These are phyloP conservation scores for Drosophila nebulosa DNA, from an alignment of 1,140 invertebrate species.

Conservation along the genomic window DNA sequence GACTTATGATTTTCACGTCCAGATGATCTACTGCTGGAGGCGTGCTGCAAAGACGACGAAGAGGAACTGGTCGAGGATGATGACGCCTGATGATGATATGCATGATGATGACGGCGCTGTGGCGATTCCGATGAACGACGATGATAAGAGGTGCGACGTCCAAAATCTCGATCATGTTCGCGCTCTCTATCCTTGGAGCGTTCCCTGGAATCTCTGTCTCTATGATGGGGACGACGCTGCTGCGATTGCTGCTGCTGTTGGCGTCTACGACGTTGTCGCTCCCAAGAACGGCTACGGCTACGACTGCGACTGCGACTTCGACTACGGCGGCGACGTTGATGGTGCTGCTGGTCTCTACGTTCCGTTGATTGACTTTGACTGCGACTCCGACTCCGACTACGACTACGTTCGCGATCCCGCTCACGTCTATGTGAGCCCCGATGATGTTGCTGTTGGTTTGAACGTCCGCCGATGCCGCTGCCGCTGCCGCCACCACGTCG, in stretches of 20 bases:
- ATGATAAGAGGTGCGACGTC: conserved; percentile 42
- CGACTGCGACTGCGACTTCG: conserved; percentile 39
- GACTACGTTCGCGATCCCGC: conserved; percentile 5
- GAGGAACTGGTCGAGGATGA: not conserved
- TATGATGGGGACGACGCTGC: conserved; percentile 26
- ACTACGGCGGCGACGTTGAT: conserved; percentile 44
- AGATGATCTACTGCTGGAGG: not conserved
- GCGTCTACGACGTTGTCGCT: conserved; percentile 38
- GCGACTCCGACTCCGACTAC: conserved; percentile 19
- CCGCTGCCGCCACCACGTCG: conserved; percentile 26
- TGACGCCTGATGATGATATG: not conserved
- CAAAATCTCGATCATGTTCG: conserved; percentile 28
- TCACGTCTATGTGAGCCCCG: conserved; percentile 25
- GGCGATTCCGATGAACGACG: conserved; percentile 35
- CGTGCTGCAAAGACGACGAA: not conserved
- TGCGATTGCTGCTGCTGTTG: conserved; percentile 24
- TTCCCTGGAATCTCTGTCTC: conserved; percentile 30
- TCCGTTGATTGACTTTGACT: conserved; percentile 25
- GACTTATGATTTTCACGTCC: not conserved
- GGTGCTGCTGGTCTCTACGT: conserved; percentile 19
- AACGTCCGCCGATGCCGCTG: conserved; percentile 32
- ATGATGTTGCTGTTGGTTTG: conserved; percentile 35
- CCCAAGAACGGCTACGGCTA: conserved; percentile 33
- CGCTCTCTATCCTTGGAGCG: conserved; percentile 26
- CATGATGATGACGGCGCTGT: not conserved